A percentile compares a stretch with the other conserved stretches of the same genome.
phyloP scores from a whole-genome alignment of 2,888 invertebrate genomes.

The Abrostola tripartita region DNA sequence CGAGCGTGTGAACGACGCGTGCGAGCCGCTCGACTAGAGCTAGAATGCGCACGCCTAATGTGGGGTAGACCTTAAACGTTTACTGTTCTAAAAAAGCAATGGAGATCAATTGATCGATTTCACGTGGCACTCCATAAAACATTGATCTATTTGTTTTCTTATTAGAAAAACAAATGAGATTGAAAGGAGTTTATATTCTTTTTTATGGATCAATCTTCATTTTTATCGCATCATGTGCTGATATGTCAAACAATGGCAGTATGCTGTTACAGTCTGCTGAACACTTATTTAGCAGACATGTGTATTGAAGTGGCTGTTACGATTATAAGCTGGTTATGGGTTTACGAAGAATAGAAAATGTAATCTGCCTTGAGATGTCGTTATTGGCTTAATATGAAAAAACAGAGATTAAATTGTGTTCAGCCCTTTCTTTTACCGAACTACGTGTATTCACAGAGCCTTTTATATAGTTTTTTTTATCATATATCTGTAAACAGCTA shows the following conservation, averaged over 20 bases:
- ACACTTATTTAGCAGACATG: constrained; percentile 9
- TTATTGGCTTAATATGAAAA: not conserved
- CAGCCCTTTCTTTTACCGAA: too few species aligned
- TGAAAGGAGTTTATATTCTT: constrained; percentile 14
- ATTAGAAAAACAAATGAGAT: constrained; percentile 21
- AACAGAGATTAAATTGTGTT: too few species aligned
- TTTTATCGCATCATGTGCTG: constrained; percentile 9
- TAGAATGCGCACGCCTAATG: too few species aligned
- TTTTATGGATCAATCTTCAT: constrained; percentile 11
- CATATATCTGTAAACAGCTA: too few species aligned
- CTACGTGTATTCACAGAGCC: too few species aligned
- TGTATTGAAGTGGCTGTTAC: constrained; percentile 7
- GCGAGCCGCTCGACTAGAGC: too few species aligned
- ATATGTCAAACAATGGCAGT: constrained; percentile 23
- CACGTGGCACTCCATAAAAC: constrained; percentile 17
- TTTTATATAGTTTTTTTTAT: too few species aligned
- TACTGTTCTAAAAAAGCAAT: not conserved
- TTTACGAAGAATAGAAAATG: not conserved
- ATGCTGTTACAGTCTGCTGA: constrained; percentile 13
- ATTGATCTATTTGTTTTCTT: constrained; percentile 14
- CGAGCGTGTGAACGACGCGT: too few species aligned
- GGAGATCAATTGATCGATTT: not conserved
- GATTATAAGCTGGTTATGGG: not conserved
- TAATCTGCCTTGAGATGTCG: not conserved
- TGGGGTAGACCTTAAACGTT: too few species aligned